A percentile compares a stretch with the other conserved stretches of the same genome.
Conservation (phyloP, 2,888 invertebrate species). For the Zygothrica quintamaculata region DNA sequence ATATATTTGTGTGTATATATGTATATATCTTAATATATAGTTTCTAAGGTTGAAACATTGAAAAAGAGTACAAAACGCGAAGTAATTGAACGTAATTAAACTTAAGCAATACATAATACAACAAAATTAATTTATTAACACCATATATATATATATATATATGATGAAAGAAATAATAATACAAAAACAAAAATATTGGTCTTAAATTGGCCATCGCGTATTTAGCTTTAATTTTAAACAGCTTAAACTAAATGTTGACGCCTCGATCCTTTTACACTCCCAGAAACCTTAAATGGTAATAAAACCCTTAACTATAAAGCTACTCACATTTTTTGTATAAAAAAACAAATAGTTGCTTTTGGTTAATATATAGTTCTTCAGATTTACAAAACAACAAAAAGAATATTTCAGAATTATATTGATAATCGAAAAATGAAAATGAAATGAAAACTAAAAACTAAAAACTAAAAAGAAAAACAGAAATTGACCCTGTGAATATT, state of each 20-base stretch:
- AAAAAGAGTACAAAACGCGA: slow-evolving; percentile 77
- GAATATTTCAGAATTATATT: too few species aligned
- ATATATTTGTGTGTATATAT: slow-evolving; percentile 6
- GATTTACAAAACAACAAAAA: too few species aligned
- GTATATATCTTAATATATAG: slow-evolving; percentile 41
- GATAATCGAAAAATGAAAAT: too few species aligned
- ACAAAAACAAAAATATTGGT: slow-evolving; percentile 18
- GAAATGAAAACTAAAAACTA: too few species aligned
- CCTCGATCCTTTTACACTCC: neutral
- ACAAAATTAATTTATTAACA: slow-evolving; percentile 25
- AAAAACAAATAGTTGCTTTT: too few species aligned
- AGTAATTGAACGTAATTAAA: slow-evolving; percentile 60
- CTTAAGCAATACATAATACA: slow-evolving; percentile 43
- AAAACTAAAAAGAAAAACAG: too few species aligned
- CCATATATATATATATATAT: neutral
- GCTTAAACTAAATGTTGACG: slow-evolving; percentile 17
- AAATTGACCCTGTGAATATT: too few species aligned
- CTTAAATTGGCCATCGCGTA: slow-evolving; percentile 26
- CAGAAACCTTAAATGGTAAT: slow-evolving; percentile 2
- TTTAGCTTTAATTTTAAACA: slow-evolving; percentile 37
- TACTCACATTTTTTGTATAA: too few species aligned
- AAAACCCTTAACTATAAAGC: too few species aligned
- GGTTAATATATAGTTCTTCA: too few species aligned
- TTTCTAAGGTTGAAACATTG: slow-evolving; percentile 55
- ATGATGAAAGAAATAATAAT: too few species aligned